A percentile compares a stretch with the other conserved stretches of the same genome.
Conservation (phyloP, 1,140 invertebrate species). For the Meloidogyne exigua region DNA sequence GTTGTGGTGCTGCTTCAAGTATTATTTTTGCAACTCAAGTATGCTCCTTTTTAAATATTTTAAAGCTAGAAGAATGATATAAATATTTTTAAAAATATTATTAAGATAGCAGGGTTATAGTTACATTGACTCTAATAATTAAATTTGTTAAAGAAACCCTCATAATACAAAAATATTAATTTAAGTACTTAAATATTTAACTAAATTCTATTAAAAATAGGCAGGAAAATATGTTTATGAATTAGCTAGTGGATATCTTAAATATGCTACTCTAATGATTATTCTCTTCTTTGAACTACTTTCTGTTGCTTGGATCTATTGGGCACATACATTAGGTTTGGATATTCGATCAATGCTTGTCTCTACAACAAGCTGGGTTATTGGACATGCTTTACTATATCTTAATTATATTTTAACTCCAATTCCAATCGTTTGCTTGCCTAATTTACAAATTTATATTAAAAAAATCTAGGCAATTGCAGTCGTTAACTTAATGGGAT, state of each 20-base stretch:
- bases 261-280: slow-evolving; percentile 57
- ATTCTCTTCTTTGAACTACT: slow-evolving; percentile 58
- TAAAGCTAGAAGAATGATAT: no score
- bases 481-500: slow-evolving; percentile 55
- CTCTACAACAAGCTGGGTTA: slow-evolving; percentile 55
- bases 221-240: slow-evolving; percentile 60
- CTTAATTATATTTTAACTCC: slow-evolving; percentile 56
- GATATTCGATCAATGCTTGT: slow-evolving; percentile 56
- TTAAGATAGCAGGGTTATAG: no score
- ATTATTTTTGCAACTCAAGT: slow-evolving; percentile 59
- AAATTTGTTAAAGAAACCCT: no score
- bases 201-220: neutral
- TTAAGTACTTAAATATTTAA: neutral
- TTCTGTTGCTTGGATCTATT: slow-evolving; percentile 62
- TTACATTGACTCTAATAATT: no score
- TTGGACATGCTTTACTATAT: slow-evolving; percentile 55
- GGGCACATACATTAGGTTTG: slow-evolving; percentile 57
- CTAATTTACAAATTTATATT: slow-evolving; percentile 7
- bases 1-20: slow-evolving; percentile 42
- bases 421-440: slow-evolving; percentile 49
- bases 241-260: slow-evolving; percentile 54
- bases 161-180: no score
- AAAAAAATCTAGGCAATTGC: slow-evolving; percentile 43
- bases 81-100: no score
- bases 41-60: no score